Conservation (phyloP, 2,113 vertebrate species). For the Siphamia tubifer region DNA sequence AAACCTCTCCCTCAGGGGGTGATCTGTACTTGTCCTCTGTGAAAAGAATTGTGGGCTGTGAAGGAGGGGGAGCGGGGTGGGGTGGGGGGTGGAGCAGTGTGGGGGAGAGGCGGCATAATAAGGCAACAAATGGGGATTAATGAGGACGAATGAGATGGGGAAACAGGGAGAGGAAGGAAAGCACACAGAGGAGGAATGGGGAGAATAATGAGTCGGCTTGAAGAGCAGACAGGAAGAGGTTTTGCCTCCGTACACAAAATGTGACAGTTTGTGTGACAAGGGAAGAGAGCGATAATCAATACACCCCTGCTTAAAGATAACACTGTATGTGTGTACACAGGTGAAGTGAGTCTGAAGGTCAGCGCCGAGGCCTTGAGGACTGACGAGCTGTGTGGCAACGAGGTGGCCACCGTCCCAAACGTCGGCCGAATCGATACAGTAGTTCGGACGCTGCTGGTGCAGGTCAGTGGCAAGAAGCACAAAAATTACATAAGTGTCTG, state of each 20-base stretch:
- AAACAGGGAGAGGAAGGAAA: slow-evolving; percentile 33
- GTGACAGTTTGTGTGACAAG: slow-evolving; percentile 7
- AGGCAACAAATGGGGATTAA: slow-evolving; percentile 67
- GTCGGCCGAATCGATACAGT: slow-evolving; percentile 77
- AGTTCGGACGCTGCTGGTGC: slow-evolving; percentile 77
- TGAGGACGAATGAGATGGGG: slow-evolving; percentile 43
- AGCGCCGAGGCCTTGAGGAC: slow-evolving; percentile 73
- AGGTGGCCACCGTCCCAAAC: slow-evolving; percentile 62
- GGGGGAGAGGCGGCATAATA: slow-evolving; percentile 38
- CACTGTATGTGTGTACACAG: slow-evolving; percentile 53
- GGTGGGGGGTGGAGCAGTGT: slow-evolving; percentile 26
- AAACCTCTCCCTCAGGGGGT: slow-evolving; percentile 65
- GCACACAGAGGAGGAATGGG: slow-evolving; percentile 6
- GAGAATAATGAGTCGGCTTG: slow-evolving; percentile 34
- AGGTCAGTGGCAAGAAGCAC: slow-evolving; percentile 73
- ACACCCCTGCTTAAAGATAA: neutral
- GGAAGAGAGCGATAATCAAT: slow-evolving; percentile 5
- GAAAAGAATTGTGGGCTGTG: slow-evolving; percentile 62
- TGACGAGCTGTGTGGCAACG: slow-evolving; percentile 66
- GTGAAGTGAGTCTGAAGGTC: slow-evolving; percentile 77
- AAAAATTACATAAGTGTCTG: neutral
- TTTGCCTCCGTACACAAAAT: slow-evolving; percentile 30
- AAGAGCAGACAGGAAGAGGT: slow-evolving; percentile 7
- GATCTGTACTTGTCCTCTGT: slow-evolving; percentile 67
- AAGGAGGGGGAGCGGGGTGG: slow-evolving; percentile 14